phyloP scores from a whole-genome alignment of 2,797 vertebrate species.

The Alfaro cultratus region DNA sequence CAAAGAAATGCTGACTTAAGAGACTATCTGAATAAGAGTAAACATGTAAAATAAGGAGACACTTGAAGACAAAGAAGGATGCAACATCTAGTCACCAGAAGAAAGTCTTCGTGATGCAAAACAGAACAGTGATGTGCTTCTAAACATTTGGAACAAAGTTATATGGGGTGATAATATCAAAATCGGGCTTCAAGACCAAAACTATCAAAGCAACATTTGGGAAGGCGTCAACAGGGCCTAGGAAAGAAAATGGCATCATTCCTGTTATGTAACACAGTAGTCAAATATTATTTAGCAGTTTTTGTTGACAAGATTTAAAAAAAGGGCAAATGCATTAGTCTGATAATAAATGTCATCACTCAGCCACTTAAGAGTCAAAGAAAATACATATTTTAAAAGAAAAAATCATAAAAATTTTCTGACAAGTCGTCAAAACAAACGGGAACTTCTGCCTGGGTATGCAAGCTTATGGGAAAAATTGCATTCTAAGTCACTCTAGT shows the following conservation, averaged over 20 bases:
- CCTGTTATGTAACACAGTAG: no score
- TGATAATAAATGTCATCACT: background rate
- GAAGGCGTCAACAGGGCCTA: no score
- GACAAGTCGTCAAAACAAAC: background rate
- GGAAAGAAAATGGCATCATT: no score
- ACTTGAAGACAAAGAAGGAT: background rate
- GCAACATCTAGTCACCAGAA: background rate
- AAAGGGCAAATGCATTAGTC: background rate
- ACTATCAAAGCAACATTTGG: background rate
- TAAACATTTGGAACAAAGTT: background rate
- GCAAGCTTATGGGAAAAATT: background rate
- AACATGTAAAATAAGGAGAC: background rate
- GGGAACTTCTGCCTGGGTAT: background rate
- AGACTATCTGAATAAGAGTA: background rate
- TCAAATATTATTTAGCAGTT: background rate
- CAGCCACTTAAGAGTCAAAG: background rate
- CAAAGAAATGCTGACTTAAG: background rate
- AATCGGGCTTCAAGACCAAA: background rate
- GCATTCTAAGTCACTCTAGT: background rate
- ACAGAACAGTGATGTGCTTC: background rate
- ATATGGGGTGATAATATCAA: background rate
- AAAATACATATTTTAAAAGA: background rate
- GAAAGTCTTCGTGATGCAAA: background rate
- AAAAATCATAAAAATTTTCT: background rate
- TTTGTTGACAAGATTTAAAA: background rate